Evolutionary conservation across 2,888 invertebrate species (phyloP).

Genomic region (Drepana falcataria): DNA sequence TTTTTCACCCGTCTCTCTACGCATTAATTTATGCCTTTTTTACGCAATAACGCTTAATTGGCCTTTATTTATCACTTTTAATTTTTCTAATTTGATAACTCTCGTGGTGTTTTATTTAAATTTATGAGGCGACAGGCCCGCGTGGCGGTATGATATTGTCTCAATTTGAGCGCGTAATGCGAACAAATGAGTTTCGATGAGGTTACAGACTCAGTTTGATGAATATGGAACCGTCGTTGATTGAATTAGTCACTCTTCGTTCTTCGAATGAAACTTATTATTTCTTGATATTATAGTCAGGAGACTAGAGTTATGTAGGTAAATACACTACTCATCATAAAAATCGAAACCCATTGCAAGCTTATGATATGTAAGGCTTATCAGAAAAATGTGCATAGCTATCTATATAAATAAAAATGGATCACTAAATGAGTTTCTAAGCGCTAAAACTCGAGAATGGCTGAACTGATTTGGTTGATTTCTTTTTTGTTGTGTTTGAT

Average conservation of each 20-base stretch:
- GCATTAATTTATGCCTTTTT: conserved; percentile 77
- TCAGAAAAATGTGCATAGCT: no score
- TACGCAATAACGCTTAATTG: conserved; percentile 78
- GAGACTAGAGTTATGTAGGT: not conserved
- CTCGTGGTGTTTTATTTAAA: conserved; percentile 58
- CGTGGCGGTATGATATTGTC: conserved; percentile 37
- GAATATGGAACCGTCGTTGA: conserved; percentile 1
- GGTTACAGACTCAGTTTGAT: conserved; percentile 16
- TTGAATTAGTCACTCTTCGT: not conserved
- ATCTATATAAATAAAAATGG: no score
- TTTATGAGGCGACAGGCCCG: conserved; percentile 51
- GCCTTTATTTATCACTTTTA: conserved; percentile 77
- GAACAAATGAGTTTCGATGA: conserved; percentile 65
- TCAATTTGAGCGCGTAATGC: conserved; percentile 66
- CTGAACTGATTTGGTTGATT: no score
- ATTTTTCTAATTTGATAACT: conserved; percentile 77
- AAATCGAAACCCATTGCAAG: no score
- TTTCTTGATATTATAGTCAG: not conserved
- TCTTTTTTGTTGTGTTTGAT: no score
- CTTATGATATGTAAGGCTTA: no score
- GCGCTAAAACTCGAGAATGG: no score
- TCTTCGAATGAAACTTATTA: not conserved
- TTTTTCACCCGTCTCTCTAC: conserved; percentile 37
- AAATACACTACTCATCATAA: no score
- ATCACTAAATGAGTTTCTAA: no score